A percentile compares a stretch with the other conserved stretches of the same genome.
These are phyloP conservation scores for Holacanthella duospinosa DNA, from an alignment of 2,888 invertebrate genomes.

Conservation along the genomic window DNA sequence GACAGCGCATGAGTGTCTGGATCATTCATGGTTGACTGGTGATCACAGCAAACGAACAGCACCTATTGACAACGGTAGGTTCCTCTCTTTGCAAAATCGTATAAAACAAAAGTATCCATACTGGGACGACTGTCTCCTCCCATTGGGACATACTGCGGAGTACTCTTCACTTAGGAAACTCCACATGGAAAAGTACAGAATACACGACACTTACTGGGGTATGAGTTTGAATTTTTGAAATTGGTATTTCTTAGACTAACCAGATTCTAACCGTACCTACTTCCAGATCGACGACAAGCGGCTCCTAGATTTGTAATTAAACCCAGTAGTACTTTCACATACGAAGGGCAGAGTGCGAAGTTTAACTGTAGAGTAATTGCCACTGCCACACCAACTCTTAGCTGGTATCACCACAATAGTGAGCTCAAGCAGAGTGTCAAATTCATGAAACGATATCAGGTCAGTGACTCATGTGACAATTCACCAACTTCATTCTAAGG, in stretches of 20 bases:
- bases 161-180: constrained; percentile 93
- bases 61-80: constrained; percentile 70
- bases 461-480: constrained; percentile 3
- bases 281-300: constrained; percentile 84
- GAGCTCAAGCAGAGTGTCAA: constrained; percentile 95
- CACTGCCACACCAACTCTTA: constrained; percentile 82
- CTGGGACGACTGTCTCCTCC: constrained; percentile 74
- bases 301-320: constrained; percentile 96
- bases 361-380: constrained; percentile 96
- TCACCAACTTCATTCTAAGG: background rate
- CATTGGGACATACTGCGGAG: constrained; percentile 92
- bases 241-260: too few relatives aligned
- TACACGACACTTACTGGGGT: constrained; percentile 91
- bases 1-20: constrained; percentile 93
- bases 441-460: constrained; percentile 92
- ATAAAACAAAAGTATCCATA: constrained; percentile 70
- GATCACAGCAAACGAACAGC: constrained; percentile 65
- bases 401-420: constrained; percentile 88
- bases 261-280: constrained; percentile 4
- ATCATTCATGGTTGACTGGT: constrained; percentile 90
- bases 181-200: constrained; percentile 89
- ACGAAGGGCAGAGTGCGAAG: constrained; percentile 94
- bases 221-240: too few relatives aligned
- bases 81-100: constrained; percentile 74
- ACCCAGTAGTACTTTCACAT: constrained; percentile 88